Conservation (phyloP, 2,797 vertebrate genomes). For the Paguma larvata region DNA sequence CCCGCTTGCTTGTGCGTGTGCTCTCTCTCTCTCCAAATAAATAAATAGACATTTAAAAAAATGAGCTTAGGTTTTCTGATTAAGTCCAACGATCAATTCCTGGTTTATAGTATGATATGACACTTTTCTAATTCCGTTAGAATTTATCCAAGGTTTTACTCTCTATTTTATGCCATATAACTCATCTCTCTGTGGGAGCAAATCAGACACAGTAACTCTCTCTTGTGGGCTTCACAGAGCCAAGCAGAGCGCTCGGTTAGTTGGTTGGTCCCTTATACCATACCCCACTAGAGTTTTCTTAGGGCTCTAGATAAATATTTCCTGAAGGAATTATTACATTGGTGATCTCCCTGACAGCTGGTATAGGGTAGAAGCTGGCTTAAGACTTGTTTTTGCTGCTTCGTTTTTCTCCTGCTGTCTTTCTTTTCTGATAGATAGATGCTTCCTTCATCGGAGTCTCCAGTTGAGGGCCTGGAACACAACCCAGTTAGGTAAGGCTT, state of each 20-base stretch:
- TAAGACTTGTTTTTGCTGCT: background rate
- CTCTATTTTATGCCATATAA: conserved; percentile 27
- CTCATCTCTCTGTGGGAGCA: conserved; percentile 28
- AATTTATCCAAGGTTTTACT: conserved; percentile 53
- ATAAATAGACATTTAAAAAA: too few relatives aligned
- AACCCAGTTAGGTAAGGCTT: conserved; percentile 52
- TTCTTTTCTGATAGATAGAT: conserved; percentile 12
- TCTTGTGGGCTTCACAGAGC: background rate
- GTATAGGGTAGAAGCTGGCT: background rate
- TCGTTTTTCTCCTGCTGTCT: conserved; percentile 30
- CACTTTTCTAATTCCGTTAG: conserved; percentile 35
- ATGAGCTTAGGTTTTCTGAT: conserved; percentile 13
- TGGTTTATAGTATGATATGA: background rate
- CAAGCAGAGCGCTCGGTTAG: background rate
- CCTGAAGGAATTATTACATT: conserved; percentile 54
- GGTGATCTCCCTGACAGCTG: background rate
- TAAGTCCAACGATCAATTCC: conserved; percentile 6
- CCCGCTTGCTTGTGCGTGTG: too few relatives aligned
- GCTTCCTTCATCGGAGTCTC: conserved; percentile 20
- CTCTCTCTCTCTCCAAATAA: too few relatives aligned
- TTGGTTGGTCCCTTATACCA: conserved; percentile 15
- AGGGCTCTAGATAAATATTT: conserved; percentile 49
- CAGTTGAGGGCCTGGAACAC: conserved; percentile 66
- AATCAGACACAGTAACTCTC: conserved; percentile 31
- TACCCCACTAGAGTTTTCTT: conserved; percentile 15